Evolutionary conservation across 1,140 invertebrate species (phyloP).

Genomic region (Ectropis grisescens): DNA sequence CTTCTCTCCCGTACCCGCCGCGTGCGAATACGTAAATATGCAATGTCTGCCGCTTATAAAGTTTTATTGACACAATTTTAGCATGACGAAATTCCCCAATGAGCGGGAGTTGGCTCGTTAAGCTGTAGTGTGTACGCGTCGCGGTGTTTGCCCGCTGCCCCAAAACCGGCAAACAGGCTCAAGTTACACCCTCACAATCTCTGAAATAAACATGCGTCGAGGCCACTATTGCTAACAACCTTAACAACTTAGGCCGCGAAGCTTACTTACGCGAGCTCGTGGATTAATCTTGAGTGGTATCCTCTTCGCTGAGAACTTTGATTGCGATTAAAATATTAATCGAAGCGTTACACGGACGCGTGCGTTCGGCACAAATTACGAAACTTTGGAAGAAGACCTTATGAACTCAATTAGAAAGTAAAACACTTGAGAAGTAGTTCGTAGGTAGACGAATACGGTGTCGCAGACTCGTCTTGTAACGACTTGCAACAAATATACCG

Average conservation of each 20-base stretch:
- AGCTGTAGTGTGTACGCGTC: conserved; percentile 30
- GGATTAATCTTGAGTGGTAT: conserved; percentile 23
- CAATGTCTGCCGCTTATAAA: conserved; percentile 16
- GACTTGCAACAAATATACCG: no score
- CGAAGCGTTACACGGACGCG: conserved; percentile 1
- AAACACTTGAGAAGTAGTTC: no score
- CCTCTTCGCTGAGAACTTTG: conserved; percentile 19
- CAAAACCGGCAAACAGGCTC: conserved; percentile 46
- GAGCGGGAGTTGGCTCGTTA: conserved; percentile 39
- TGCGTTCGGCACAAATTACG: not conserved
- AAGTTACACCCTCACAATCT: conserved; percentile 47
- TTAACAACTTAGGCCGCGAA: conserved; percentile 27
- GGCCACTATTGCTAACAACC: conserved; percentile 38
- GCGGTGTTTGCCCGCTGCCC: conserved; percentile 31
- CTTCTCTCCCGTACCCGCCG: conserved; percentile 2
- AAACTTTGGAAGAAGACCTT: no score
- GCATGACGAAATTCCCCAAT: conserved; percentile 26
- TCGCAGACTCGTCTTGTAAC: no score
- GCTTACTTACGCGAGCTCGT: conserved; percentile 20
- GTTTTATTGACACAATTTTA: conserved; percentile 24
- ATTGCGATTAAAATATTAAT: conserved; percentile 26
- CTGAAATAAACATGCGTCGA: conserved; percentile 43
- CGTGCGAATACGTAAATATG: conserved; percentile 14
- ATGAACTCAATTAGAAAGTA: no score
- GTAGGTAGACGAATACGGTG: no score